Evolutionary conservation across 2,797 vertebrate genomes (phyloP), one percentile per base, ranked within the genome.

Genomic region (Hipposideros larvatus): DNA sequence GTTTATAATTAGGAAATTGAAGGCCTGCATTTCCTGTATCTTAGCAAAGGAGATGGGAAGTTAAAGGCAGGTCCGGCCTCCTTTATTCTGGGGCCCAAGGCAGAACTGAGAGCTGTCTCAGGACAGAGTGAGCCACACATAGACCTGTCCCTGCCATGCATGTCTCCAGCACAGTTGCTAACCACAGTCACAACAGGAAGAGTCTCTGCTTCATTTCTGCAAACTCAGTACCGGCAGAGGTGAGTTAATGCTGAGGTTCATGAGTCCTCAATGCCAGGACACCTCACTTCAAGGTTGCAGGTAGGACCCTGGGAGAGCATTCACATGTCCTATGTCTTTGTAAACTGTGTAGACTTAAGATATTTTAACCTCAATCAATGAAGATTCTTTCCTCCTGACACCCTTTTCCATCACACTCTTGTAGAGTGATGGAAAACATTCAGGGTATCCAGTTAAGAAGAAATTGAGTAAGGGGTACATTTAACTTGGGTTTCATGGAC

Each of bases 61-160:
- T 57, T n/a, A 43, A 48, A 91, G 66, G 19, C 48, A 68, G 34
- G 11, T 41, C 53, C 0, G 0, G 9, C 5, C 28, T 73, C 53
- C 77, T 82, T 43, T 11, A 26, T 51, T 31, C 57, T 74, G 2
- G 26, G 18, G 73, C 46, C 43, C 26, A 34, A 22, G 34, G 46
- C 71, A 43, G 8, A 84, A 57, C 9, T 3, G 26, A 51, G 51
- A 43, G 41, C 37, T n/a, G 24, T 61, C 41, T 37, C 19, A 22
- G 24, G 1, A 1, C 31, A 11, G 3, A 3, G 34, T 51, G 0
- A 66, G 41, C 9, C 55, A 26, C 5, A 2, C 0, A 0, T 8
- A n/a, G 65, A 31, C 48, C 41, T 11, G 57, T 11, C 9, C 51
- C 51, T 61, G 21, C 37, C 43, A 7, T 0, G 0, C 0, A 1